Evolutionary conservation across 2,113 vertebrate species (phyloP).

Genomic region (Melanerpes formicivorus): DNA sequence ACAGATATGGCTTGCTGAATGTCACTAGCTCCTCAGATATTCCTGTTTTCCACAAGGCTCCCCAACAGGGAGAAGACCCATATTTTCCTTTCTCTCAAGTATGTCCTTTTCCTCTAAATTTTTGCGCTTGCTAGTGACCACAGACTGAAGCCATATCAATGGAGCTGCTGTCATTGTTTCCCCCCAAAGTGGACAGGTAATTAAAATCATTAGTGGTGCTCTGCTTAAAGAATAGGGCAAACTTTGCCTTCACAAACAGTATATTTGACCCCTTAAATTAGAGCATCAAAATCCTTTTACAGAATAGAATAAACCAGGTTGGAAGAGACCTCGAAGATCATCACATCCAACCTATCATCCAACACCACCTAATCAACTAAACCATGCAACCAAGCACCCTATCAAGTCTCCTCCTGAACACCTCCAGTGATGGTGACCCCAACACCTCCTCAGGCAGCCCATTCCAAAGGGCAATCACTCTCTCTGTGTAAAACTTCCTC

Average conservation of each 20-base stretch:
- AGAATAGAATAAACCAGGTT: too few species aligned
- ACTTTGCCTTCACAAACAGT: neutral
- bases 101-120: neutral
- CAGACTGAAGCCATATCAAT: neutral
- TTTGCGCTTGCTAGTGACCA: slow-evolving; percentile 4
- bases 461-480: too few species aligned
- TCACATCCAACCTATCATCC: too few species aligned
- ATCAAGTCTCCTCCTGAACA: too few species aligned
- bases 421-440: too few species aligned
- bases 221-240: neutral
- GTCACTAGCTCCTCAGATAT: neutral
- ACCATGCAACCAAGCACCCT: too few species aligned
- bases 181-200: neutral
- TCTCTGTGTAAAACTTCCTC: too few species aligned
- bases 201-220: neutral
- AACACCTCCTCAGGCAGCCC: too few species aligned
- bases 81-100: neutral
- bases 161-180: neutral
- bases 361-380: too few species aligned
- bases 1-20: neutral
- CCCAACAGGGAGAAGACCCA: neutral
- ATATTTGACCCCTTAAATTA: neutral
- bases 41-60: neutral
- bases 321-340: too few species aligned
- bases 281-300: neutral